Evolutionary conservation across 2,888 invertebrate genomes (phyloP).

Genomic region (Lottia gigantea): DNA sequence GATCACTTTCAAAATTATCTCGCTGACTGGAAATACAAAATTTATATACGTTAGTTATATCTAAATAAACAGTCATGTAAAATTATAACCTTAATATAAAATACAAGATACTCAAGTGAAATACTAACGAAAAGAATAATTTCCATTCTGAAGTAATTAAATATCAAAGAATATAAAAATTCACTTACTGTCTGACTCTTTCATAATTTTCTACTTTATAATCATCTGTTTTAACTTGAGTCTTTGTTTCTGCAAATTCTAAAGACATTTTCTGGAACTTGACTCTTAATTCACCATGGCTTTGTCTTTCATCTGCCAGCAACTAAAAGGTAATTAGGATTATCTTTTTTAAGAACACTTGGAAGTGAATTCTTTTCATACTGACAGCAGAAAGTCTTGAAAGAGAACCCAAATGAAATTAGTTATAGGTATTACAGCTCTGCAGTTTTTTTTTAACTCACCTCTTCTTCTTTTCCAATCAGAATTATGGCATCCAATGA

Average conservation of each 20-base stretch:
- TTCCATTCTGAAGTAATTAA: too few relatives aligned
- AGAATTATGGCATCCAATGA: too few relatives aligned
- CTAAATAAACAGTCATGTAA: too few relatives aligned
- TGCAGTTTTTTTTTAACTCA: too few relatives aligned
- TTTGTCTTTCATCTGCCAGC: constrained; percentile 55
- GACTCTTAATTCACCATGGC: constrained; percentile 56
- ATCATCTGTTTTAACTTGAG: constrained; percentile 58
- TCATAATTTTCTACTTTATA: constrained; percentile 67
- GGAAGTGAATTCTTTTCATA: neutral
- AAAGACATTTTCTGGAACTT: constrained; percentile 57
- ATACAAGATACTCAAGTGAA: too few relatives aligned
- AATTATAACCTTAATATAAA: too few relatives aligned
- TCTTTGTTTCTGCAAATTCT: constrained; percentile 55
- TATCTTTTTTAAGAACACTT: neutral
- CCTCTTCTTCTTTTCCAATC: too few relatives aligned
- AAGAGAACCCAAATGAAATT: too few relatives aligned
- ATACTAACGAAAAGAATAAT: too few relatives aligned
- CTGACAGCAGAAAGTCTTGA: neutral
- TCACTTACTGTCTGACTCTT: constrained; percentile 58
- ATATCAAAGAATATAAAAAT: neutral
- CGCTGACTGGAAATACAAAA: constrained; percentile 60
- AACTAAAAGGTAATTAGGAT: constrained; percentile 36
- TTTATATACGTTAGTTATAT: too few relatives aligned
- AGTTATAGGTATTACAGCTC: too few relatives aligned
- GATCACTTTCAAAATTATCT: constrained; percentile 59